Conservation (phyloP, 2,888 invertebrate species). For the Calameuta pallipes region DNA sequence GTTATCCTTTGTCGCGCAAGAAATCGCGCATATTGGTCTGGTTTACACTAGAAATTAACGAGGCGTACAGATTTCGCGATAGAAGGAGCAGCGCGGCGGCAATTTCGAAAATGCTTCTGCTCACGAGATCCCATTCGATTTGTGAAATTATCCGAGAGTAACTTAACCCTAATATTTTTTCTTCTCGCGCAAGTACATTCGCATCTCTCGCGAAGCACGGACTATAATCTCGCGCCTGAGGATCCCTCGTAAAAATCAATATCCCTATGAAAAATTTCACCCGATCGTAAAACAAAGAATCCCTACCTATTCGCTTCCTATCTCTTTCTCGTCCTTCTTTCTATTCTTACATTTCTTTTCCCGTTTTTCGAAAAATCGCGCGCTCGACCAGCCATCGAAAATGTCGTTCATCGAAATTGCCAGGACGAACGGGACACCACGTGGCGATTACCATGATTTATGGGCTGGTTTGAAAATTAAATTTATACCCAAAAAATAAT, state of each 20-base stretch:
- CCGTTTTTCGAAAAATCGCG: neutral
- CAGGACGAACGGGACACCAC: conserved; percentile 6
- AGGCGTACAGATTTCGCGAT: neutral
- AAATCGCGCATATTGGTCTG: neutral
- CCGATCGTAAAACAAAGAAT: neutral
- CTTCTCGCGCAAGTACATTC: neutral
- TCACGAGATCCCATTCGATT: neutral
- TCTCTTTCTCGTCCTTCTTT: neutral
- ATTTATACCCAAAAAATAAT: neutral
- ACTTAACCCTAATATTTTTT: neutral
- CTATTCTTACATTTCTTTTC: neutral
- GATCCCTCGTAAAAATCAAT: neutral
- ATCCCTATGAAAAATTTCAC: neutral
- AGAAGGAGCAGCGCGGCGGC: neutral
- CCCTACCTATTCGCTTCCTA: neutral
- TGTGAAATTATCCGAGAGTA: neutral
- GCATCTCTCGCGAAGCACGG: neutral
- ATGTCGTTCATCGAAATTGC: conserved; percentile 13
- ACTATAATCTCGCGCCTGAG: neutral
- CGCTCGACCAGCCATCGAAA: neutral
- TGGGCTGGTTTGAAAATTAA: conserved; percentile 7
- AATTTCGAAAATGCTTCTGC: neutral
- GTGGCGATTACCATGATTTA: conserved; percentile 12
- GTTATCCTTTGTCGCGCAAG: neutral
- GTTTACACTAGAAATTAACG: neutral